Conservation (phyloP, 1,140 invertebrate genomes). For the Cryptotermes secundus region DNA sequence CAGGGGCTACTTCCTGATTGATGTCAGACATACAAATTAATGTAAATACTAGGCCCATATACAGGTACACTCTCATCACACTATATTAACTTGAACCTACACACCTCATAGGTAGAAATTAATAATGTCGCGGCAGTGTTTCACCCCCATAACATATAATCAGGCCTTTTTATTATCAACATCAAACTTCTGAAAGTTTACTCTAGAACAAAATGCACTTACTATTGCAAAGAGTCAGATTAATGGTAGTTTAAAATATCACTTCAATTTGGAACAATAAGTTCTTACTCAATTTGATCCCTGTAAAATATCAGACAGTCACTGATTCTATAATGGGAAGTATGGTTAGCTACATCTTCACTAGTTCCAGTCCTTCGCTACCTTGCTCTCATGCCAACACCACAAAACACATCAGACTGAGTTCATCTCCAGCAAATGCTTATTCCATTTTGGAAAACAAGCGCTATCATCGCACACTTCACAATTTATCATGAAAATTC, state of each 20-base stretch:
- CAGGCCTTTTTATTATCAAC: not conserved
- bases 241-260: not conserved
- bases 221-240: not conserved
- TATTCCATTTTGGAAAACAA: not conserved
- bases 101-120: not conserved
- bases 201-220: not conserved
- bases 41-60: not conserved
- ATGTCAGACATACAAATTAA: not conserved
- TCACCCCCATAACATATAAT: not conserved
- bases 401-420: not conserved
- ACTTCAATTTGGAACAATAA: constrained; percentile 17
- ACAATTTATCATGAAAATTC: no score
- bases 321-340: not conserved
- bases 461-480: not conserved
- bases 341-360: not conserved
- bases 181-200: not conserved
- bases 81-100: not conserved
- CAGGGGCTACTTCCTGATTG: not conserved
- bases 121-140: not conserved
- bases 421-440: not conserved
- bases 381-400: not conserved
- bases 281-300: not conserved
- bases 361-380: not conserved
- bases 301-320: constrained; percentile 8
- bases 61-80: no score